Base-by-base conservation (phyloP, 2,888 invertebrate species). In the Nomada ferruginata region DNA sequence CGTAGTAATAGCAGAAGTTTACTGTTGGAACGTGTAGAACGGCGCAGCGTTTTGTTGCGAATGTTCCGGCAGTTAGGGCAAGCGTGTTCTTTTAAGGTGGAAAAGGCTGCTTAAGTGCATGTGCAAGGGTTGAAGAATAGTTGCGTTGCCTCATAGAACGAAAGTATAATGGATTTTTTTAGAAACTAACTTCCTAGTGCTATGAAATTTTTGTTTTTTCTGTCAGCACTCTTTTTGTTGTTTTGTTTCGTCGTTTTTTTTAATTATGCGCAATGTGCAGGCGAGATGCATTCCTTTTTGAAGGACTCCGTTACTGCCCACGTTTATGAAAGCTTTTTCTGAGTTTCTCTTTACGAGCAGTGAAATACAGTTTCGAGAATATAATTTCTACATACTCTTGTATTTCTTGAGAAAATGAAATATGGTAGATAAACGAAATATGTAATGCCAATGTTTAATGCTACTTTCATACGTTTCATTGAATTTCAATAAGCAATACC, bases 1-100 rank as follows among this genome's bases (percentile, higher is more conserved):
- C 64, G 76, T 63, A 59, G 72, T 72, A 86, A 76, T 71, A 61
- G 18, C 13, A 59, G 26, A 52, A 64, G 36, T 81, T 81, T 59
- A 74, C 68, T 52, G 69, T 64, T 47, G 53, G n/a, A 53, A 69
- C 52, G 42, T 52, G 69, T 15, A 20, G 36, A 60, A 70, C 52
- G n/a, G 52, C 57, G 52, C 44, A 50, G 36, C 23, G 60, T 75
- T 68, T 68, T 50, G 68, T 64, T 29, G 44, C 47, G 26, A 63
- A 68, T 23, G 64, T 68, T 52, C 47, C 64, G 44, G 9, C 65
- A 23, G 50, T 63, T 65, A 29, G 36, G 36, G 70, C 64, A 60
- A 53, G 44, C 76, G 59, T 70, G 64, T 76, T 70, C 76, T 18
- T 64, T 70, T 76, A 59, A 76, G 52, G 69, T 44, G 44, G 53